Conservation (phyloP, 2,113 vertebrate species). For the Pterocles burchelli region DNA sequence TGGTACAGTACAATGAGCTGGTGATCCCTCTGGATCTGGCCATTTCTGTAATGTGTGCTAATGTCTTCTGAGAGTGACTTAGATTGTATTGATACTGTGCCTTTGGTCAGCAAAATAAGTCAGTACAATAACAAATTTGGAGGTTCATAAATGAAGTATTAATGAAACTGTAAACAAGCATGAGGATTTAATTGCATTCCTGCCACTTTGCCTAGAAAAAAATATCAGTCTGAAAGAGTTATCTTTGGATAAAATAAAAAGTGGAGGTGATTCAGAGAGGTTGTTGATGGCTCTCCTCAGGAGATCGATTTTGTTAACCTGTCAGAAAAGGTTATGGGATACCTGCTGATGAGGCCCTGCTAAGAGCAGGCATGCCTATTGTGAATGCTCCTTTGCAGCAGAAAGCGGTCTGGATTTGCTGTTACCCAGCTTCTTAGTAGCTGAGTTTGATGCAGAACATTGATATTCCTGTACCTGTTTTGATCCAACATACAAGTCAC, state of each 20-base stretch:
- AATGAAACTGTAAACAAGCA: background rate
- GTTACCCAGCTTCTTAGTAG: background rate
- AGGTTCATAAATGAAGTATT: background rate
- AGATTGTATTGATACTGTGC: background rate
- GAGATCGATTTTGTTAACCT: conserved; percentile 25
- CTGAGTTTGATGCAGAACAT: background rate
- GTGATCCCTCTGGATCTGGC: background rate
- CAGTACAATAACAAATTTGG: background rate
- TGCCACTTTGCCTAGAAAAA: background rate
- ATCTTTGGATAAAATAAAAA: background rate
- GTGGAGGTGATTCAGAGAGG: background rate
- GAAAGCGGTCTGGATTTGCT: background rate
- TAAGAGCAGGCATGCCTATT: background rate
- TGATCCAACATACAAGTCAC: background rate
- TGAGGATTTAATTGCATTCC: background rate
- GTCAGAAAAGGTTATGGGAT: background rate
- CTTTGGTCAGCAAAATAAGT: background rate
- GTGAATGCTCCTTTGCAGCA: background rate
- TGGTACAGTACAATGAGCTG: background rate
- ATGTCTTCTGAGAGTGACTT: background rate
- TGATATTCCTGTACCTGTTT: background rate
- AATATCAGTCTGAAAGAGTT: background rate
- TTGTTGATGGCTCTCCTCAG: conserved; percentile 10
- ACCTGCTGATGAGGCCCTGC: background rate
- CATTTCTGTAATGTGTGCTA: background rate